Evolutionary conservation across 2,113 vertebrate genomes (phyloP).

Genomic region (Rhodinocichla rosea): DNA sequence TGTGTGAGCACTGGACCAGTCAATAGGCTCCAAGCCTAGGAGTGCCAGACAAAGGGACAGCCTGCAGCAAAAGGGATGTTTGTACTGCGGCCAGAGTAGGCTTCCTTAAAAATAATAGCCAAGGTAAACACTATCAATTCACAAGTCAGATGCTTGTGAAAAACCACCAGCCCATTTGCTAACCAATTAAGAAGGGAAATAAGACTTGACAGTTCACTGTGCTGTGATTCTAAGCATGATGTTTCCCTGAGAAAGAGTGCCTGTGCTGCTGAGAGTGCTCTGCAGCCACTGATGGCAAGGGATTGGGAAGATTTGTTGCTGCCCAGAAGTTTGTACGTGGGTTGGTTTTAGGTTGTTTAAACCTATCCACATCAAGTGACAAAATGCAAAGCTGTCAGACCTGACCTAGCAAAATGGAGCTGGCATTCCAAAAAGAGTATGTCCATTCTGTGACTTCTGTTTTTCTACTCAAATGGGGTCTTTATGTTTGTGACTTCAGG

Average conservation of each 20-base stretch:
- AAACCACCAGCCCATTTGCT: not conserved
- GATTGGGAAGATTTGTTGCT: conserved; percentile 7
- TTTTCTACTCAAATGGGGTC: not conserved
- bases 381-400: not conserved
- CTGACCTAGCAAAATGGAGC: not conserved
- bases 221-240: conserved; percentile 14
- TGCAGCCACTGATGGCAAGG: not conserved
- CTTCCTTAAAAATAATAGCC: conserved; percentile 43
- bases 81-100: not conserved
- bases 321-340: not conserved
- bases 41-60: conserved; percentile 16
- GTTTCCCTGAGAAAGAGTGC: conserved; percentile 6
- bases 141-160: conserved; percentile 30
- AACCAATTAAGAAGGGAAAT: conserved; percentile 11
- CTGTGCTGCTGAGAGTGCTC: not conserved
- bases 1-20: not conserved
- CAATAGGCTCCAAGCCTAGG: not conserved
- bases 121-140: conserved; percentile 27
- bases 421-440: not conserved
- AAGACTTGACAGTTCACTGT: conserved; percentile 1
- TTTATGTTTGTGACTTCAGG: conserved; percentile 7
- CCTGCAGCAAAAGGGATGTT: conserved; percentile 39
- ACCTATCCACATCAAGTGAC: not conserved
- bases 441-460: not conserved
- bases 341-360: conserved; percentile 2